A percentile compares a stretch with the other conserved stretches of the same genome.
These are phyloP conservation scores for Strix occidentalis DNA, from an alignment of 2,797 vertebrate genomes.

Conservation along the genomic window DNA sequence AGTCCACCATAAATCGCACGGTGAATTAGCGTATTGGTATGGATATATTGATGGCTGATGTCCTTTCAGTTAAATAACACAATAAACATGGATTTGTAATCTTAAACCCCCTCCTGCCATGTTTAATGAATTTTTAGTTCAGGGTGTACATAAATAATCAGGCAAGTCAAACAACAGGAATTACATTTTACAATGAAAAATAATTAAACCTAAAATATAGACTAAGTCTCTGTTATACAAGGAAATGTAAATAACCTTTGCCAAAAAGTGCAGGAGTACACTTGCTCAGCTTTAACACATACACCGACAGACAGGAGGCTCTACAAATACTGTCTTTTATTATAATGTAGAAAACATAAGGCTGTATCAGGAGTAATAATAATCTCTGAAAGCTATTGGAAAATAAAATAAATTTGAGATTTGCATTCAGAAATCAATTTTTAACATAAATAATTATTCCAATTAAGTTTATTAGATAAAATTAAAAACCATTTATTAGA, in stretches of 20 bases:
- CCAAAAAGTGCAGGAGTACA: neutral
- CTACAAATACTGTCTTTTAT: constrained; percentile 12
- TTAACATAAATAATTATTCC: neutral
- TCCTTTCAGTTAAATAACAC: constrained; percentile 82
- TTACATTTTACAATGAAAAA: constrained; percentile 84
- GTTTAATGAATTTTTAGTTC: constrained; percentile 79
- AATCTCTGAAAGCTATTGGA: neutral
- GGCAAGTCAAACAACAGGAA: constrained; percentile 82
- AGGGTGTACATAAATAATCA: constrained; percentile 85
- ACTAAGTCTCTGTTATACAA: neutral
- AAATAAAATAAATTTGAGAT: neutral
- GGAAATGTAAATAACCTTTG: constrained; percentile 13
- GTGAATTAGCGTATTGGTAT: neutral
- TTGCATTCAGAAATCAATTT: neutral
- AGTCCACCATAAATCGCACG: neutral
- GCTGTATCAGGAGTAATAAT: neutral
- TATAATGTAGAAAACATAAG: neutral
- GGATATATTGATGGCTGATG: constrained; percentile 76
- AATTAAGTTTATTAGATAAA: neutral
- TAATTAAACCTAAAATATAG: constrained; percentile 69
- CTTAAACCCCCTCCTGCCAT: constrained; percentile 81
- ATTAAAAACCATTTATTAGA: neutral
- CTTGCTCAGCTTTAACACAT: neutral
- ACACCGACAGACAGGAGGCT: neutral
- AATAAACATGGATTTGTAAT: constrained; percentile 81